Base-by-base conservation (phyloP, 1,140 invertebrate species). In the Cydia fagiglandana region DNA sequence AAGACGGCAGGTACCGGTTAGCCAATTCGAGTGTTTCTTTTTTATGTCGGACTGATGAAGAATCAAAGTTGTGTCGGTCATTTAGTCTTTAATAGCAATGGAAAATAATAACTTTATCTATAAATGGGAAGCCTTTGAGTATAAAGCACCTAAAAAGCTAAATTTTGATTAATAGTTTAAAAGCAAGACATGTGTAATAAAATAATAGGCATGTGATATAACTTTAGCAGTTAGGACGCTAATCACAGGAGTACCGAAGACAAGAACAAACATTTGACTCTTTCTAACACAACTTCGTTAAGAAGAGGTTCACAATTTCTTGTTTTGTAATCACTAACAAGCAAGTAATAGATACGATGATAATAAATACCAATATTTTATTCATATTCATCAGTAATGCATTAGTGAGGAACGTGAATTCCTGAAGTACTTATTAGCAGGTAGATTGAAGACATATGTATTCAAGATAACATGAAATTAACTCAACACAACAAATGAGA, bases 1-100 rank as follows among this genome's bases (percentile, higher is more conserved):
- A 56, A 5, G 15, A 9, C 53, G 17, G 15, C n/a, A 17, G 17
- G 70, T 50, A 73, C 70, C 17, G 70, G 70, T 73, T 73, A 30
- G 64, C 28, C 64, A 68, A 68, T 68, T 68, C 6, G 30, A 68
- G 5, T 38, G 30, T 41, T 38, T 38, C 17, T 38, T 38, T n/a
- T 68, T 56, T 17, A 7, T 4, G 38, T 10, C 15, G 12, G n/a
- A 53, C n/a, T 15, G 50, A 34, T 53, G 15, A n/a, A 53, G 4
- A 53, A 53, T 53, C 13, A 15, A 53, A 53, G n/a, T n/a, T 53
- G 50, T 7, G 7, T 4, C 20, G 53, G 15, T 47, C 6, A 0
- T 47, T 47, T 15, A 13, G 10, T 50, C 13, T n/a, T 15, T 50
- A 15, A n/a, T 50, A 3, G 12, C 13, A 50, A 50, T 0, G 13